Percentiles rank a stretch among this genome's conserved stretches.
Evolutionary conservation across 2,888 invertebrate genomes (phyloP).

Genomic region (Caenorhabditis afra): DNA sequence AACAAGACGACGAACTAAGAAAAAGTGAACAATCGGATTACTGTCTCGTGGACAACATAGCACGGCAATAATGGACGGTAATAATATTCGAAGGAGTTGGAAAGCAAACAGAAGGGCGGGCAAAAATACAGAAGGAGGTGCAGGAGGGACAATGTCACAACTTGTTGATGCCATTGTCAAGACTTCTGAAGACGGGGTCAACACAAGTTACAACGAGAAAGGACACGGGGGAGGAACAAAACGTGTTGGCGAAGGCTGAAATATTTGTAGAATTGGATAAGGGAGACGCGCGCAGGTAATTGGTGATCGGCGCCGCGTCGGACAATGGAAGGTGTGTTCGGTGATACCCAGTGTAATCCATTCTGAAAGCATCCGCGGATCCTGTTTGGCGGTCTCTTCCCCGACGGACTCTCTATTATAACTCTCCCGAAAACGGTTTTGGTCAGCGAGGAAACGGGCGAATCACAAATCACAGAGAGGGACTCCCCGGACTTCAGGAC

Average conservation of each 20-base stretch:
- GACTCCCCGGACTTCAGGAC: background rate
- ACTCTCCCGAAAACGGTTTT: constrained; percentile 33
- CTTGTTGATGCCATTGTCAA: constrained; percentile 45
- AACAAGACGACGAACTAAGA: constrained; percentile 17
- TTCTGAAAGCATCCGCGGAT: constrained; percentile 20
- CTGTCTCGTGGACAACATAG: constrained; percentile 5
- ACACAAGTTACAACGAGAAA: constrained; percentile 55
- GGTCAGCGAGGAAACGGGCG: constrained; percentile 31
- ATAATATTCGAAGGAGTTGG: constrained; percentile 31
- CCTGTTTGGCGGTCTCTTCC: constrained; percentile 1
- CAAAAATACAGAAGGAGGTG: constrained; percentile 6
- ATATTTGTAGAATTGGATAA: constrained; percentile 49
- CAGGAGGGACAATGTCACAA: constrained; percentile 14
- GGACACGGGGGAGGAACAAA: constrained; percentile 43
- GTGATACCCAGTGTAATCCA: constrained; percentile 34
- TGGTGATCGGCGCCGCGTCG: constrained; percentile 42
- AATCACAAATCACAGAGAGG: constrained; percentile 35
- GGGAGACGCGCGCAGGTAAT: constrained; percentile 32
- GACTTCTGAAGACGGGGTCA: constrained; percentile 38
- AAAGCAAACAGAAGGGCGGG: constrained; percentile 51
- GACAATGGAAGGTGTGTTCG: constrained; percentile 51
- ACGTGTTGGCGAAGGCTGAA: constrained; percentile 49
- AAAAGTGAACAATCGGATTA: constrained; percentile 59
- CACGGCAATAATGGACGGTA: constrained; percentile 23
- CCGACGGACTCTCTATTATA: constrained; percentile 7